These are phyloP conservation scores for Hassar affinis DNA, from an alignment of 2,113 vertebrate species.

Conservation along the genomic window DNA sequence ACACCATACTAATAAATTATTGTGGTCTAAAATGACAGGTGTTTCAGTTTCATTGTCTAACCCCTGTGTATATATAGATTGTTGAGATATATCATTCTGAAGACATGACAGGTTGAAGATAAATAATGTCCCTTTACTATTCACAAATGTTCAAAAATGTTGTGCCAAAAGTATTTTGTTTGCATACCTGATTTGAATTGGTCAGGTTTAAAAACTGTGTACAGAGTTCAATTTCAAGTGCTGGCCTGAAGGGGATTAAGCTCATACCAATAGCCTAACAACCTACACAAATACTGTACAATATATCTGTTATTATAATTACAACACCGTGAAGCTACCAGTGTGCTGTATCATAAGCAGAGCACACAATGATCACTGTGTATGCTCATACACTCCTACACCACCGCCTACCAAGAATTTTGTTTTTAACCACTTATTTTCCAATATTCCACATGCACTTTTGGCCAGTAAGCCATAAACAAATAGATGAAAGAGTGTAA, in stretches of 20 bases:
- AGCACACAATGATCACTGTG: not conserved
- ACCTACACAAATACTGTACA: not conserved
- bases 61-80: no score
- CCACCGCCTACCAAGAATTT: not conserved
- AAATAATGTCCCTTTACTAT: not conserved
- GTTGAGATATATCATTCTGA: not conserved
- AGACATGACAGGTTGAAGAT: not conserved
- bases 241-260: not conserved
- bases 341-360: not conserved
- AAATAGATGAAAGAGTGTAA: not conserved
- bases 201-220: not conserved
- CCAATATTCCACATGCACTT: not conserved
- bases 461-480: not conserved
- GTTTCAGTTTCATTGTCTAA: no score
- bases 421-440: not conserved
- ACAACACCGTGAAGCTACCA: not conserved
- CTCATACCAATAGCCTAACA: not conserved
- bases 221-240: not conserved
- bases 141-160: not conserved
- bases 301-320: not conserved
- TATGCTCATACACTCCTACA: slow-evolving; percentile 4
- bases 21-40: no score
- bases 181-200: not conserved
- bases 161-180: not conserved
- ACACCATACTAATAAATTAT: no score